Base-by-base conservation (phyloP, 1,140 invertebrate genomes). In the Popillia japonica region DNA sequence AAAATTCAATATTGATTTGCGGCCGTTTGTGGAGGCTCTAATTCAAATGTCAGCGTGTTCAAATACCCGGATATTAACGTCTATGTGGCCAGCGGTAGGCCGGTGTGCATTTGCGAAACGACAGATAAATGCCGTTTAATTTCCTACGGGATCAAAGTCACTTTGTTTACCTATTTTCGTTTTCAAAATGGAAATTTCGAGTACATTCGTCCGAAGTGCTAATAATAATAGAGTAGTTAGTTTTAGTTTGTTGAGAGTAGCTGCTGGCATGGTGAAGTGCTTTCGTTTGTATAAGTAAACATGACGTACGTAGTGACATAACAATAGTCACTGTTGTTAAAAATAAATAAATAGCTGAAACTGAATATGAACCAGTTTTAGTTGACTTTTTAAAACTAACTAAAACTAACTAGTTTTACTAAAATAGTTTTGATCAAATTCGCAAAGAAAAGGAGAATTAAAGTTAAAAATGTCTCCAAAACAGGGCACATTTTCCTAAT, bases 61-160 rank as follows among this genome's bases (percentile, higher is more conserved):
- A n/a, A 68, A 68, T 68, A 68, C 61, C 61, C 61, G 61, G 61
- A 68, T 68, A 68, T 68, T 68, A 68, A 68, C 61, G 61, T 68
- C 61, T 68, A 68, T 27, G 61, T 3, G 61, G 61, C 61, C 61
- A 20, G 6, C 61, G 10, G 61, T 22, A 68, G 11, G 22, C 14
- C 59, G 20, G 59, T 22, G 11, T 14, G 61, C 61, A 68, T 68
- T 68, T 68, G 61, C 22, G 61, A 68, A 68, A 23, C 61, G 22
- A 68, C 61, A 68, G 61, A 68, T 68, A 68, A 68, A 68, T 68
- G 20, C 61, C 61, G 22, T 68, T 68, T 68, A 68, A 68, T 68
- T 68, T 68, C 61, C 61, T 68, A 68, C 11, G 17, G 8, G 61
- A 68, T 68, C 61, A 34, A 68, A 68, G 61, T 22, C 17, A 68